Evolutionary conservation across 2,113 vertebrate genomes (phyloP).

Genomic region (Cephalopterus ornatus): DNA sequence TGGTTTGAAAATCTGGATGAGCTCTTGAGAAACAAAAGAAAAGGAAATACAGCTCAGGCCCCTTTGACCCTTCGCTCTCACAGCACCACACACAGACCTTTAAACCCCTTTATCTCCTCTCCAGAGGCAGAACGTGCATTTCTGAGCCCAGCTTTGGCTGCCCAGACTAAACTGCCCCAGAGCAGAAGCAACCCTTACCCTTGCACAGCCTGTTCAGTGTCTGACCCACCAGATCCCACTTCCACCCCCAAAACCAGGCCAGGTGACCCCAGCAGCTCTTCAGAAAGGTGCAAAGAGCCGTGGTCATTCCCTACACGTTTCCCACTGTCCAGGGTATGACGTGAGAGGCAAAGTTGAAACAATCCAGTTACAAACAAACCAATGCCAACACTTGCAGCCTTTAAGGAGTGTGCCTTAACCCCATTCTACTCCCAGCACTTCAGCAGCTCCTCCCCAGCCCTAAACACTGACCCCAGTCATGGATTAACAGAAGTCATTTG

Average conservation of each 20-base stretch:
- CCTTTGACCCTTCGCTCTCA: background rate
- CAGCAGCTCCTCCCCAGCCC: background rate
- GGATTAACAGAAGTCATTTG: background rate
- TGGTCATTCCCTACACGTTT: background rate
- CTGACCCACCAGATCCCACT: background rate
- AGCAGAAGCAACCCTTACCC: background rate
- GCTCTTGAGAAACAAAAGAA: background rate
- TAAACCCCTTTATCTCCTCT: background rate
- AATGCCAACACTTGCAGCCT: background rate
- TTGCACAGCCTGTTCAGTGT: background rate
- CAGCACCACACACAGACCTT: background rate
- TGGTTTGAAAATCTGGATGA: background rate
- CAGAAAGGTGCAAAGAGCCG: background rate
- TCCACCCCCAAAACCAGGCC: background rate
- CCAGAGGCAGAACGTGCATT: background rate
- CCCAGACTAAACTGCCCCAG: background rate
- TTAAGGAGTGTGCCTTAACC: background rate
- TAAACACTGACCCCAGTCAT: background rate
- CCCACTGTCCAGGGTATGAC: background rate
- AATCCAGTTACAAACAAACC: background rate
- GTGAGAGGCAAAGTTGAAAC: background rate
- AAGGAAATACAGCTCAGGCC: rapidly evolving
- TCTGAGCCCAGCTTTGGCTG: background rate
- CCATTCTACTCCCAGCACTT: background rate
- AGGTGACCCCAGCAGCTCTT: background rate